Evolutionary conservation across 2,888 invertebrate species (phyloP), one percentile per base, ranked within the genome.

Genomic region (Eupithecia dodoneata): DNA sequence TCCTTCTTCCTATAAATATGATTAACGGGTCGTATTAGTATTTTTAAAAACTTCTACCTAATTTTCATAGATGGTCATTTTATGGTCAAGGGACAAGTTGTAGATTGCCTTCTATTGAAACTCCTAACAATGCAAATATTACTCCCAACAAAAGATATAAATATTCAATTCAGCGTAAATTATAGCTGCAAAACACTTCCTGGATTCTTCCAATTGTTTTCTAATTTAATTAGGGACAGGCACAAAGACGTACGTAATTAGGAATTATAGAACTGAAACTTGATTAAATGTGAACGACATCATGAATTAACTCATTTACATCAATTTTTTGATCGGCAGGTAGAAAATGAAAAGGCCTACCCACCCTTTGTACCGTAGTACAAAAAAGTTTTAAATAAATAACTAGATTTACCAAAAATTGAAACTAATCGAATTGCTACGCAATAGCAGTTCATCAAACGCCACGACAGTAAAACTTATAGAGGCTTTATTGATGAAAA

Each of bases 181-280:
- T 81, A 80, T 77, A 72, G 76, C 77, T 69, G 71, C 44, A 66
- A 67, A 82, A 80, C 79, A 80, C 76, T 81, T 75, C 71, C 74
- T 41, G 72, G 76, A 80, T 80, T 80, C 78, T 79, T 76, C 76
- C 78, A 83, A 83, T 81, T 83, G 81, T 83, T 79, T 80, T 78
- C 80, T 81, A 81, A 83, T 83, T 81, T 77, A 79, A 83, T 83
- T 81, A 81, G 78, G 74, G 44, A 49, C 44, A 71, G 18, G 75
- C 65, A 73, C 5, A 42, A n/a, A 63, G 63, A 63, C 63, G 0
- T 18, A 30, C 10, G 10, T 10, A 59, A 18, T 12, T 59, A 10
- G n/a, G 12, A 12, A 15, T 59, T 45, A 30, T 63, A 49, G 67
- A 73, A 49, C 42, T 75, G 75, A 77, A 73, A 73, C 76, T 70